phyloP scores from a whole-genome alignment of 2,888 invertebrate species.

The Dolomedes plantarius region DNA sequence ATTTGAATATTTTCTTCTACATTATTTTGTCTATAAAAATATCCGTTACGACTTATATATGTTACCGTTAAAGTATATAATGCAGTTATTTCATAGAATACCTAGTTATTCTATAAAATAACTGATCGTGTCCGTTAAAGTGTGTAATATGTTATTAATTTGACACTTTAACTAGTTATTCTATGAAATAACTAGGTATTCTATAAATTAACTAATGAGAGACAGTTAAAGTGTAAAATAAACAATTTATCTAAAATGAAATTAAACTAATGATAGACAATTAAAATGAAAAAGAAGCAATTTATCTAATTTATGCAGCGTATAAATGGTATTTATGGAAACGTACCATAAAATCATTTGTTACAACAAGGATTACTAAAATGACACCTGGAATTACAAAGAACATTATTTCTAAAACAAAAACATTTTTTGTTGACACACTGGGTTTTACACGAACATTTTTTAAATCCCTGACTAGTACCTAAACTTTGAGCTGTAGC shows the following conservation, averaged over 20 bases:
- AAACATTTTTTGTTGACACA: constrained; percentile 54
- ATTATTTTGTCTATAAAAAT: too few relatives aligned
- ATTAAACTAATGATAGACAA: constrained; percentile 44
- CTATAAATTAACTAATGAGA: too few relatives aligned
- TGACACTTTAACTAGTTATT: too few relatives aligned
- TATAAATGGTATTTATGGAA: constrained; percentile 60
- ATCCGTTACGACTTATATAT: too few relatives aligned
- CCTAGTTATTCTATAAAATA: constrained; percentile 61
- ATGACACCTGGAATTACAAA: too few relatives aligned
- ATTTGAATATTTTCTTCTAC: too few relatives aligned
- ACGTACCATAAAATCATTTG: constrained; percentile 56
- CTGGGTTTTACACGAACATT: constrained; percentile 57
- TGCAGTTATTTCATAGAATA: constrained; percentile 60
- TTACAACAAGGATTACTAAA: constrained; percentile 48
- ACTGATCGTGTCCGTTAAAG: constrained; percentile 65
- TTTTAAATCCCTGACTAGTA: constrained; percentile 54
- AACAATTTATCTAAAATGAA: too few relatives aligned
- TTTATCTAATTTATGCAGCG: constrained; percentile 63
- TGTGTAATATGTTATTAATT: too few relatives aligned
- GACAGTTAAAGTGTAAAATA: too few relatives aligned
- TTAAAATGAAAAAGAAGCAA: constrained; percentile 60
- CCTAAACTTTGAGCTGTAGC: constrained; percentile 62
- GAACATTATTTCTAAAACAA: too few relatives aligned
- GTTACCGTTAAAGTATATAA: constrained; percentile 62
- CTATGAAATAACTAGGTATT: too few relatives aligned